Percentiles rank a stretch among this genome's conserved stretches.
phyloP scores from a whole-genome alignment of 2,888 invertebrate species.

The Trissoscelio sp. region DNA sequence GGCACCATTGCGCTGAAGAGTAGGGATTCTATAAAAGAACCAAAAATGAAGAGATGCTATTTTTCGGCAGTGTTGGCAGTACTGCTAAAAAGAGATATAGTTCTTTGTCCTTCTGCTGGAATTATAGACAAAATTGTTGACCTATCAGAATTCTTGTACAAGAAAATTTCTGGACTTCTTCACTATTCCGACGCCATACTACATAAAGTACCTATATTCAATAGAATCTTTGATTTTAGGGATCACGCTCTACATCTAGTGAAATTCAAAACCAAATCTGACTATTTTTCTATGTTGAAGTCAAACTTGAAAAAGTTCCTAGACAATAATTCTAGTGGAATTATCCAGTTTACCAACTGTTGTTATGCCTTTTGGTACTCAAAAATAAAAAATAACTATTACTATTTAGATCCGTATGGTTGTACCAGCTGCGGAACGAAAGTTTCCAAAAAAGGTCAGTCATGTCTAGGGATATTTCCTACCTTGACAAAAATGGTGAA shows the following conservation, averaged over 20 bases:
- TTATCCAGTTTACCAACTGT: slow-evolving; percentile 80
- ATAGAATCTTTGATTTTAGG: slow-evolving; percentile 79
- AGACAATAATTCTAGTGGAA: slow-evolving; percentile 73
- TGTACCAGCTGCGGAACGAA: slow-evolving; percentile 75
- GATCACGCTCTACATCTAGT: slow-evolving; percentile 75
- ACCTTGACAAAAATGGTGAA: slow-evolving; percentile 76
- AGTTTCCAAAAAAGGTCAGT: slow-evolving; percentile 70
- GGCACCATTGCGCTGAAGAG: slow-evolving; percentile 76
- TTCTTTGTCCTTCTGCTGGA: slow-evolving; percentile 76
- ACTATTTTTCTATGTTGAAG: slow-evolving; percentile 69
- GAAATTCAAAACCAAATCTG: slow-evolving; percentile 62
- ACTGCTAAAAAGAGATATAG: slow-evolving; percentile 79
- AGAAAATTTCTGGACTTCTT: slow-evolving; percentile 75
- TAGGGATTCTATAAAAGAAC: slow-evolving; percentile 76
- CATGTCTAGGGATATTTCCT: slow-evolving; percentile 78
- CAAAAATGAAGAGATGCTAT: slow-evolving; percentile 79
- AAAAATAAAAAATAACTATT: slow-evolving; percentile 75
- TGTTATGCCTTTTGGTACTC: slow-evolving; percentile 82
- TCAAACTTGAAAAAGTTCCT: slow-evolving; percentile 75
- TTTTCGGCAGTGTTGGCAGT: slow-evolving; percentile 78
- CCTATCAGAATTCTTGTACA: slow-evolving; percentile 76
- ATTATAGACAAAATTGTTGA: slow-evolving; percentile 79
- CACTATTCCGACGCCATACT: slow-evolving; percentile 78
- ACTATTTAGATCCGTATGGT: slow-evolving; percentile 80
- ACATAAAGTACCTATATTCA: slow-evolving; percentile 77